Evolutionary conservation across 30 jellyfish, hydroid and myxozoan genomes (phyloP).

Genomic region (Turritopsis dohrnii): DNA sequence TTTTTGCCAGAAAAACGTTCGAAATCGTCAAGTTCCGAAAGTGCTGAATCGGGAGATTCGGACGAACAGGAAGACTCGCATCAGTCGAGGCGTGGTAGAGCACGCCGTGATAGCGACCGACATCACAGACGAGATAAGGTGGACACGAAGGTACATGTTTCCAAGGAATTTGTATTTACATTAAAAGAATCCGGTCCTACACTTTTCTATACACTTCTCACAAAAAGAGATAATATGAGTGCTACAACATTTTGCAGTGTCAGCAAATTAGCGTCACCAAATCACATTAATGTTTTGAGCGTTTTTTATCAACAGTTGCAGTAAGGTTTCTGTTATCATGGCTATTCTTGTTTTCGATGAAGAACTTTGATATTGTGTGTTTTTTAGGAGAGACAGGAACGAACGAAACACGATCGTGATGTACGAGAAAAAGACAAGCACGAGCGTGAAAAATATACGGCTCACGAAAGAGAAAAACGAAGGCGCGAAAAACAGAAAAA

Average conservation of each 20-base stretch:
- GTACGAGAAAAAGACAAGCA: background rate
- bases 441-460: conserved; percentile 16
- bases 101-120: background rate
- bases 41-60: conserved; percentile 9
- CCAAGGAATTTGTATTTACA: too few species aligned
- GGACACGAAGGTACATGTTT: background rate
- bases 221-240: too few species aligned
- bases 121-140: background rate
- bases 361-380: background rate
- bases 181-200: too few species aligned
- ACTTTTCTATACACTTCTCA: too few species aligned
- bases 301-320: too few species aligned
- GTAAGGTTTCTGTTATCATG: too few species aligned
- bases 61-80: conserved; percentile 14
- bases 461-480: conserved; percentile 25
- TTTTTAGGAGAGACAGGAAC: conserved; percentile 4
- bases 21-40: conserved; percentile 17
- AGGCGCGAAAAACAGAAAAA: conserved; percentile 9
- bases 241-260: too few species aligned
- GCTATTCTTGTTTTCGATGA: background rate
- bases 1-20: background rate
- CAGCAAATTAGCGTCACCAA: too few species aligned
- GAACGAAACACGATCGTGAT: background rate
- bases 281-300: too few species aligned
- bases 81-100: background rate